phyloP scores from a whole-genome alignment of 1,140 invertebrate genomes.

The Temnothorax nylanderi region DNA sequence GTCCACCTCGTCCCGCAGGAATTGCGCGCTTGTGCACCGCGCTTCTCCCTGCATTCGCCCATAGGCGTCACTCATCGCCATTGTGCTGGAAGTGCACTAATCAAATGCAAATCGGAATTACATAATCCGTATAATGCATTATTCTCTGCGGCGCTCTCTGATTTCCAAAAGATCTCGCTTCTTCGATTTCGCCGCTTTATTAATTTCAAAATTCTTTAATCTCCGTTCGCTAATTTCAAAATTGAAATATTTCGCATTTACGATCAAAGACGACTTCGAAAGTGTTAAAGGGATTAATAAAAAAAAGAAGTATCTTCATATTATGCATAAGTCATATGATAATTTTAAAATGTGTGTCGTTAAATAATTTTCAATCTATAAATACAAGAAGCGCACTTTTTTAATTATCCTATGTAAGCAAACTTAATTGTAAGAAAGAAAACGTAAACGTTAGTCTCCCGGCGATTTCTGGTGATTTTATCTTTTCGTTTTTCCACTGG shows the following conservation, averaged over 20 bases:
- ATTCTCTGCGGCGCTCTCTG: conserved; percentile 8
- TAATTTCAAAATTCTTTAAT: background rate
- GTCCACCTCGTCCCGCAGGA: conserved; percentile 61
- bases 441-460: background rate
- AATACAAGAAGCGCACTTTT: background rate
- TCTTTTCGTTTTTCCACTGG: background rate
- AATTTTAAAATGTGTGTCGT: background rate
- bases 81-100: conserved; percentile 51
- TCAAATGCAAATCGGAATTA: conserved; percentile 57
- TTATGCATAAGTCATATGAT: background rate
- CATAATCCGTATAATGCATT: conserved; percentile 42
- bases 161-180: background rate
- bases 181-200: background rate
- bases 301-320: background rate
- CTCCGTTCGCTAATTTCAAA: background rate
- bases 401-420: background rate
- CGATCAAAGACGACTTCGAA: background rate
- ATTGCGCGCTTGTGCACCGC: conserved; percentile 61
- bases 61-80: conserved; percentile 52
- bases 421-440: no score
- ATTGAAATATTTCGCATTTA: background rate
- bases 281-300: background rate
- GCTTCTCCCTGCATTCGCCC: conserved; percentile 60
- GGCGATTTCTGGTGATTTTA: background rate
- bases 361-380: background rate